These are phyloP conservation scores for Griposia aprilina DNA, from an alignment of 2,888 invertebrate species.

Conservation along the genomic window DNA sequence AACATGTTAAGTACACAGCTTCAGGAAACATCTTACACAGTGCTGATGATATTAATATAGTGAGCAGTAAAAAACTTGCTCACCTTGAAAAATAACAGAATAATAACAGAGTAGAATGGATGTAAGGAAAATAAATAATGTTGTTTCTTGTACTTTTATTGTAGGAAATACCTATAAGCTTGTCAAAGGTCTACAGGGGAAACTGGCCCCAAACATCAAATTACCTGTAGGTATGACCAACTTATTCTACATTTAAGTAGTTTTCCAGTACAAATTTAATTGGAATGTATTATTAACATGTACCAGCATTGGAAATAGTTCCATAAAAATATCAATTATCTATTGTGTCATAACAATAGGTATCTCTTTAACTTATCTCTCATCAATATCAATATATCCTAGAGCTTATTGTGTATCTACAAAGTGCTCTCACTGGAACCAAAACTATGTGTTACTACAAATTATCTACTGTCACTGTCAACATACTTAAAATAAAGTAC, in stretches of 20 bases:
- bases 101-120: background rate
- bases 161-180: background rate
- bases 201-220: background rate
- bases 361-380: background rate
- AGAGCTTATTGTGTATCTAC: background rate
- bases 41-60: background rate
- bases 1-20: constrained; percentile 7
- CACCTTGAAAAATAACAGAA: constrained; percentile 49
- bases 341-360: background rate
- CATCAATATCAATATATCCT: constrained; percentile 1
- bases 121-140: constrained; percentile 14
- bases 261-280: constrained; percentile 13
- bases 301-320: background rate
- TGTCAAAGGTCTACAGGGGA: background rate
- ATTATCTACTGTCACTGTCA: constrained; percentile 52
- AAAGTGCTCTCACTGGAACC: constrained; percentile 16
- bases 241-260: background rate
- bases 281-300: constrained; percentile 16
- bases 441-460: constrained; percentile 8
- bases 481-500: background rate
- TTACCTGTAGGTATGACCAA: background rate
- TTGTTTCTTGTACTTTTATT: background rate
- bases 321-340: background rate
- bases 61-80: constrained; percentile 36
- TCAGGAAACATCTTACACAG: constrained; percentile 28